These are phyloP conservation scores for Mixornis gularis DNA, from an alignment of 2,113 vertebrate genomes.

Conservation along the genomic window DNA sequence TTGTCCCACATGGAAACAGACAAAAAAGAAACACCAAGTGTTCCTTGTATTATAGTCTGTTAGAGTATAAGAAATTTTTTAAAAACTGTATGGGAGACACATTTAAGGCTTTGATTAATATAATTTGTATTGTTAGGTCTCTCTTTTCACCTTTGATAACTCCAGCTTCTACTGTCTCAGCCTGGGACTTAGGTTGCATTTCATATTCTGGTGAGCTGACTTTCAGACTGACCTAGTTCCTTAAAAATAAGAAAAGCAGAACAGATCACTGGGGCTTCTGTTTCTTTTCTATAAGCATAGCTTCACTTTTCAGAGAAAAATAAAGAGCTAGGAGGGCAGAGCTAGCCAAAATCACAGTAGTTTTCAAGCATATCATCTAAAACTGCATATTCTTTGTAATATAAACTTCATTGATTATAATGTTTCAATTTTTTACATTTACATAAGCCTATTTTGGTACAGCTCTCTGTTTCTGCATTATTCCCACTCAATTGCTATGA, in stretches of 20 bases:
- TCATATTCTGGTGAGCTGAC: background rate
- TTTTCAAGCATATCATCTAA: background rate
- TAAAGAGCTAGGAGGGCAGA: background rate
- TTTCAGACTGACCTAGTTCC: background rate
- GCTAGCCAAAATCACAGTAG: background rate
- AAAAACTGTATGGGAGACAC: accelerated
- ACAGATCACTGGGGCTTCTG: background rate
- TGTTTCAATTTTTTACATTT: background rate
- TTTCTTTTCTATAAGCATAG: background rate
- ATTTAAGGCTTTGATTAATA: background rate
- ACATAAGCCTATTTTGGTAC: background rate
- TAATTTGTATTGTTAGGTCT: background rate
- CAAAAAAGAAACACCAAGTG: background rate
- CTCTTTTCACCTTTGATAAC: background rate
- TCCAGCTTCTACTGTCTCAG: background rate
- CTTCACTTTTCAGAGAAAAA: background rate
- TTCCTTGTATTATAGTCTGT: background rate
- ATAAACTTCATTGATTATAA: background rate
- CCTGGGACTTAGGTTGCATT: background rate
- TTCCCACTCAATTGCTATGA: background rate
- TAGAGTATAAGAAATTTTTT: background rate
- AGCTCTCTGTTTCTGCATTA: background rate
- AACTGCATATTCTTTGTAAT: background rate
- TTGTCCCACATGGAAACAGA: background rate
- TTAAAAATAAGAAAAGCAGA: background rate